Conservation (phyloP, 2,113 vertebrate species). For the Microtus ochrogaster region DNA sequence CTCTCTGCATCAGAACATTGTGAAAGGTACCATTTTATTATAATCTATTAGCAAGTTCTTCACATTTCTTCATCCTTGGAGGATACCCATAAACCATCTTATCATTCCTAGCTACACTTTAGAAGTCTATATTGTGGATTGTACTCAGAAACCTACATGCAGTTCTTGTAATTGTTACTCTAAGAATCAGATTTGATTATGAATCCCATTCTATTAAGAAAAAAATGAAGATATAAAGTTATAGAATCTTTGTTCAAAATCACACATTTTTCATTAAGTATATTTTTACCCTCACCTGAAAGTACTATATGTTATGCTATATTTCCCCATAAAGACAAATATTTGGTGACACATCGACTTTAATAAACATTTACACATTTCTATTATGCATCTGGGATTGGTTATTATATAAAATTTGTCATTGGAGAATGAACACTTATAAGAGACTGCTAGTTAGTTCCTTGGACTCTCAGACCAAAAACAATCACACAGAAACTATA, state of each 20-base stretch:
- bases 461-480: too few relatives aligned
- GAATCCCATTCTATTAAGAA: background rate
- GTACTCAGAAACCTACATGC: background rate
- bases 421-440: background rate
- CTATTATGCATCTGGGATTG: background rate
- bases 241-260: slow-evolving; percentile 15
- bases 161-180: background rate
- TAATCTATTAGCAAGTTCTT: background rate
- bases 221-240: background rate
- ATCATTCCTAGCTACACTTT: background rate
- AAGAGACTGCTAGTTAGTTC: too few relatives aligned
- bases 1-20: background rate
- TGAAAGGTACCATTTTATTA: background rate
- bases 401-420: background rate
- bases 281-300: background rate
- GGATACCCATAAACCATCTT: background rate
- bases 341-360: background rate
- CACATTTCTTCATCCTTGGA: background rate
- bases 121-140: background rate
- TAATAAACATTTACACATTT: background rate
- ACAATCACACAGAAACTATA: too few relatives aligned
- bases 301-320: background rate
- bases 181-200: background rate
- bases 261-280: background rate
- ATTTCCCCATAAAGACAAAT: background rate